Conservation (phyloP, 2,113 vertebrate genomes). For the Rynchops niger region DNA sequence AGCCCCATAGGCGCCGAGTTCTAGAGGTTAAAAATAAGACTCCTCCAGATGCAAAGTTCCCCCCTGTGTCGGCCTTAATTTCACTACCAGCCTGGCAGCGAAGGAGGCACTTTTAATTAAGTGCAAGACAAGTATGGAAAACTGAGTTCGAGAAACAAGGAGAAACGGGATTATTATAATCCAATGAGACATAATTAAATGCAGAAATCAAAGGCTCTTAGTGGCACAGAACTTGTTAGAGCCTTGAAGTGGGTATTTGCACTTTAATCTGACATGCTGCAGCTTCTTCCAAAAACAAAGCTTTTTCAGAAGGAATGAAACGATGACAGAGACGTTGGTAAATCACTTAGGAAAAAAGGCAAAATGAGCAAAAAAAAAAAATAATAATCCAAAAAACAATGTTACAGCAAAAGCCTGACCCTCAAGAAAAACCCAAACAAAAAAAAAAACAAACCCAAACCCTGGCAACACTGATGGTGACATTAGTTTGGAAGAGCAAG, state of each 20-base stretch:
- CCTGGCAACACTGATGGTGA: background rate
- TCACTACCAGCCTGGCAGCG: background rate
- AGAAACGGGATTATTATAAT: slow-evolving; percentile 52
- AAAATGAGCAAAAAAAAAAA: background rate
- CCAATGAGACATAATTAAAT: slow-evolving; percentile 54
- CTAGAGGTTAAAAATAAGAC: slow-evolving; percentile 24
- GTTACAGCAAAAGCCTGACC: background rate
- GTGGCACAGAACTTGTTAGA: slow-evolving; percentile 5
- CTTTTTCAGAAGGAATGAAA: background rate
- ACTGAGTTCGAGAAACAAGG: slow-evolving; percentile 14
- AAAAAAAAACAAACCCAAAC: background rate
- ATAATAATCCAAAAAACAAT: background rate
- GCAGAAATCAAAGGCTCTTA: slow-evolving; percentile 53
- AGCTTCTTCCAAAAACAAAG: background rate
- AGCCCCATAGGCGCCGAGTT: background rate
- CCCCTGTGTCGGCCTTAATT: background rate
- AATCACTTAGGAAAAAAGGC: background rate
- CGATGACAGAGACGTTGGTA: fast-evolving
- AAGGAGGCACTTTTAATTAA: slow-evolving; percentile 53
- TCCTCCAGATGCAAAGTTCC: background rate
- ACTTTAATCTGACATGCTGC: background rate
- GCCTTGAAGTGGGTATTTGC: slow-evolving; percentile 9
- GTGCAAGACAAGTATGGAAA: background rate
- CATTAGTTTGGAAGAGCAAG: background rate
- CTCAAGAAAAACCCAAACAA: background rate